A percentile compares a stretch with the other conserved stretches of the same genome.
These are phyloP conservation scores for Polyploca ridens DNA, from an alignment of 2,888 invertebrate genomes.

Conservation along the genomic window DNA sequence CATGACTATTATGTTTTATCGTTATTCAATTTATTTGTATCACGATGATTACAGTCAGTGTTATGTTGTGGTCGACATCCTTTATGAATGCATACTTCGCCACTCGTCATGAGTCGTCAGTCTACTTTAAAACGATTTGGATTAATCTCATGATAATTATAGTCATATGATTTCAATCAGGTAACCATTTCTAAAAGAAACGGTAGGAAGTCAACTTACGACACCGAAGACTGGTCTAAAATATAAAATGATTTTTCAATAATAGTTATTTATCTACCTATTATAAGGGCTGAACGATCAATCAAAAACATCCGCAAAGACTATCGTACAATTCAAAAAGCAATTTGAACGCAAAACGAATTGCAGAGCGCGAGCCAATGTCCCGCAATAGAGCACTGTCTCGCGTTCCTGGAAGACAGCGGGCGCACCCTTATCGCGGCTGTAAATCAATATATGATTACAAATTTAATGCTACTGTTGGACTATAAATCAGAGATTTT, in stretches of 20 bases:
- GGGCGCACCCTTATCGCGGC: constrained; percentile 76
- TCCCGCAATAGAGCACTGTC: constrained; percentile 57
- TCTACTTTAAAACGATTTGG: too few relatives aligned
- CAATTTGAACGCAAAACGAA: constrained; percentile 64
- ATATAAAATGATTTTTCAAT: not conserved
- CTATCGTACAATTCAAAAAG: constrained; percentile 43
- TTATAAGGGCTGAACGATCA: not conserved
- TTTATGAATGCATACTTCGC: not conserved
- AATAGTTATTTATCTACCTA: not conserved
- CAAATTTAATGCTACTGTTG: constrained; percentile 85
- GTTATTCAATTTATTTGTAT: constrained; percentile 17
- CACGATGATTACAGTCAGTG: not conserved
- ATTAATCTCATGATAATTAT: too few relatives aligned
- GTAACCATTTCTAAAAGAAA: too few relatives aligned
- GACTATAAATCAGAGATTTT: constrained; percentile 82
- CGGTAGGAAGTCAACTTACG: too few relatives aligned
- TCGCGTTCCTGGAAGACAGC: constrained; percentile 72
- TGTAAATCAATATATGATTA: constrained; percentile 85
- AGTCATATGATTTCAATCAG: too few relatives aligned
- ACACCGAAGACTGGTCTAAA: not conserved
- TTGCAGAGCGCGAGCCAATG: constrained; percentile 34
- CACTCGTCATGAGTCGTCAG: too few relatives aligned
- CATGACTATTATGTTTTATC: constrained; percentile 32
- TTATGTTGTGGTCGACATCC: not conserved
- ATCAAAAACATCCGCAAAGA: not conserved